Evolutionary conservation across 2,888 invertebrate species (phyloP), one percentile per base, ranked within the genome.

Genomic region (Oxystoma pomonae): DNA sequence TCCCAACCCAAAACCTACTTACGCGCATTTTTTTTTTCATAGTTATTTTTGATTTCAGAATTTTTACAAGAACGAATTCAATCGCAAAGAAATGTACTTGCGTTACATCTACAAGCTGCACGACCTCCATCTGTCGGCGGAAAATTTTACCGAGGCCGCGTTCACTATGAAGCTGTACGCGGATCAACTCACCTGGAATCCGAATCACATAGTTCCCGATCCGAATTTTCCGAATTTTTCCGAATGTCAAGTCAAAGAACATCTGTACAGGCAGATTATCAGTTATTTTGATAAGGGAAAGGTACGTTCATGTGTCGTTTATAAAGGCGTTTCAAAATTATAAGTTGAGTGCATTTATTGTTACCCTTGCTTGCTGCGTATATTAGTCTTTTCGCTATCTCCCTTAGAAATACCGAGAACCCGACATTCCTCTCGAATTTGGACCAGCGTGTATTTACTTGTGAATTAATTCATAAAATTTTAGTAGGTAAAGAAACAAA

Each of bases 31-130:
- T n/a, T n/a, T n/a, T n/a, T n/a, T n/a, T n/a, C n/a, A n/a, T n/a
- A n/a, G n/a, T n/a, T 55, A 20, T 18, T 56, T 67, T 60, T 77
- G 35, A 7, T 35, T 80, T 35, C 83, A 93, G 92, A 96, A 96
- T 76, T 98, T 97, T 79, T 97, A 97, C 83, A 95, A 96, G 79
- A 94, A 94, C 77, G 96, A 96, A 82, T 94, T 96, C 70, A 94
- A 96, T 75, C 86, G 96, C 20, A 93, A 95, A 74, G 96, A 96
- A 80, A 95, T 97, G 94, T 98, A 97, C 80, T 82, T 96, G 58
- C 89, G 92, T 60, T 98, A 98, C 80, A 96, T 98, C 67, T 96
- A 96, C 82, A 96, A 96, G 78, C 82, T 98, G 49, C 94, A 94
- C 77, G 94, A 96, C 76, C 84, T 98, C 16, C 97, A 98, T 80